A percentile compares a stretch with the other conserved stretches of the same genome.
Evolutionary conservation across 2,797 vertebrate genomes (phyloP).

Genomic region (Acanthornis magna): DNA sequence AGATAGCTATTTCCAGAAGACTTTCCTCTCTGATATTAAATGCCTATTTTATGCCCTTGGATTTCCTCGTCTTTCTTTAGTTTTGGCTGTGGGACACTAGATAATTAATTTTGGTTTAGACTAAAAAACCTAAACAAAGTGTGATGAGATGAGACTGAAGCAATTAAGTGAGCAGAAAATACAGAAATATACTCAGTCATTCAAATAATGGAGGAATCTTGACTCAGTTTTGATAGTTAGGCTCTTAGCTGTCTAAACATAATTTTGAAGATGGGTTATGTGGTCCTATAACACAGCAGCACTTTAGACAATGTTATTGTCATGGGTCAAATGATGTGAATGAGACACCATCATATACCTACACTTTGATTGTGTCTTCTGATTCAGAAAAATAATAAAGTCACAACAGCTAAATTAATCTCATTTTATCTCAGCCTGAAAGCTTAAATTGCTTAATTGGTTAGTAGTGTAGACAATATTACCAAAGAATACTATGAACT

Average conservation of each 20-base stretch:
- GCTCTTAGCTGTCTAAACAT: not conserved
- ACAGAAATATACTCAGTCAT: not conserved
- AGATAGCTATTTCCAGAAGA: not conserved
- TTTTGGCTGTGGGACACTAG: not conserved
- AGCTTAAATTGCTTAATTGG: not conserved
- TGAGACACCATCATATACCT: not conserved
- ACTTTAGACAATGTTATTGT: not conserved
- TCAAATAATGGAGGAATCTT: not conserved
- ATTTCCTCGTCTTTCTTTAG: not conserved
- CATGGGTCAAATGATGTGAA: not conserved
- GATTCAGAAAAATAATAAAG: not conserved
- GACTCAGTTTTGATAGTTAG: not conserved
- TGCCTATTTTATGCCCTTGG: not conserved
- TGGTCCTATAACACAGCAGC: not conserved
- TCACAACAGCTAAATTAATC: not conserved
- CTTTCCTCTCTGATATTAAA: not conserved
- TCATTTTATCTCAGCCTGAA: not conserved
- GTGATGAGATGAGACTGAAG: not conserved
- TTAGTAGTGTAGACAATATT: not conserved
- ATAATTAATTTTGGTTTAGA: not conserved
- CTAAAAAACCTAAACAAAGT: not conserved
- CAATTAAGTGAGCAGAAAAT: not conserved
- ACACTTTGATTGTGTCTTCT: not conserved
- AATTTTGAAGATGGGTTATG: not conserved
- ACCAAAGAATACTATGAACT: not conserved